Evolutionary conservation across 2,113 vertebrate genomes (phyloP).

Genomic region (Oxyruncus cristatus): DNA sequence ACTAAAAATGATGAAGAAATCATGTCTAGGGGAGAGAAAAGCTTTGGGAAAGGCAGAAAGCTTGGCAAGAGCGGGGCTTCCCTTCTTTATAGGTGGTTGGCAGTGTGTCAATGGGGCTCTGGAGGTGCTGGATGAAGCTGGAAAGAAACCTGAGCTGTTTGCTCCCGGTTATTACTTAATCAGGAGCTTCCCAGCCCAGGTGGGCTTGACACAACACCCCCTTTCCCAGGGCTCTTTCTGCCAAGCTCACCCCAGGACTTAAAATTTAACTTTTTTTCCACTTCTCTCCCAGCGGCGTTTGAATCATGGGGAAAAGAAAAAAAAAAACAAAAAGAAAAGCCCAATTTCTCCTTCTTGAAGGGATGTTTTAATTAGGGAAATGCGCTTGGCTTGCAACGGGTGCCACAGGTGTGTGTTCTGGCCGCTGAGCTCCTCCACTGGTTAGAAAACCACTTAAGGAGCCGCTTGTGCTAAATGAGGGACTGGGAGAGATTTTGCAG

Average conservation of each 20-base stretch:
- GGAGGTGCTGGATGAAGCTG: not conserved
- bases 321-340: too few relatives aligned
- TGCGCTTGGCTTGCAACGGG: not conserved
- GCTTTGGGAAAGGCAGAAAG: not conserved
- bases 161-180: not conserved
- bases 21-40: not conserved
- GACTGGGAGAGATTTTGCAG: not conserved
- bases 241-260: not conserved
- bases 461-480: not conserved
- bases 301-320: not conserved
- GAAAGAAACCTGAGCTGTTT: not conserved
- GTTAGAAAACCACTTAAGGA: not conserved
- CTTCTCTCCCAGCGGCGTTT: rapidly evolving
- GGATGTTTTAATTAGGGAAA: not conserved
- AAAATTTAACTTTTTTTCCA: rapidly evolving
- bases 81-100: rapidly evolving
- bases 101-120: rapidly evolving
- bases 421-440: not conserved
- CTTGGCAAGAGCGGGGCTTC: not conserved
- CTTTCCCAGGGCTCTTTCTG: not conserved
- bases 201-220: rapidly evolving
- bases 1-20: not conserved
- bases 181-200: not conserved
- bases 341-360: not conserved
- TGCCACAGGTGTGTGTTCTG: slow-evolving; percentile 18